Percentiles rank a stretch among this genome's conserved stretches.
These are phyloP conservation scores for Lineus longissimus DNA, from an alignment of 1,140 invertebrate species.

Conservation along the genomic window DNA sequence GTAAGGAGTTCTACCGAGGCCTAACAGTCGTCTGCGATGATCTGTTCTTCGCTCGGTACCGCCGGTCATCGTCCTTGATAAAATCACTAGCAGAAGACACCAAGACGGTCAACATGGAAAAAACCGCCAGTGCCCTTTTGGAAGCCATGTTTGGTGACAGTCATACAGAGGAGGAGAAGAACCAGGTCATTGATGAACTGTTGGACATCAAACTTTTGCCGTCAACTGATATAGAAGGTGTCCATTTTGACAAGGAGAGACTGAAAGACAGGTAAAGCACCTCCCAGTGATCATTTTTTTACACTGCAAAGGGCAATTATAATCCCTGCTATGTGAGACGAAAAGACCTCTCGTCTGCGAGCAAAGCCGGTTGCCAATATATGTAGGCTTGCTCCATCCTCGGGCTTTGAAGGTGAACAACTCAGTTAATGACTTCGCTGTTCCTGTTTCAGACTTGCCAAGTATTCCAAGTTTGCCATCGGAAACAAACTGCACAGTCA, in stretches of 20 bases:
- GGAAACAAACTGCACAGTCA: slow-evolving; percentile 38
- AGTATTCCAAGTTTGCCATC: slow-evolving; percentile 37
- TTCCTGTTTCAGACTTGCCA: slow-evolving; percentile 30
- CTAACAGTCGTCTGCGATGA: slow-evolving; percentile 48
- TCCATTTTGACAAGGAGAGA: slow-evolving; percentile 42
- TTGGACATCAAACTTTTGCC: slow-evolving; percentile 41
- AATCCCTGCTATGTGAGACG: neutral
- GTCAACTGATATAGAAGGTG: slow-evolving; percentile 36
- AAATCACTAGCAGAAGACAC: slow-evolving; percentile 18
- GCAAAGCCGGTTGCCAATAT: too few relatives aligned
- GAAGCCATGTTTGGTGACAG: slow-evolving; percentile 41
- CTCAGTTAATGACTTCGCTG: too few relatives aligned
- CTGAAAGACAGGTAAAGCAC: slow-evolving; percentile 37
- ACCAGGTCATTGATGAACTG: slow-evolving; percentile 41
- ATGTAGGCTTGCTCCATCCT: neutral
- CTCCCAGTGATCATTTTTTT: neutral
- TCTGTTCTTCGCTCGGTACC: slow-evolving; percentile 46
- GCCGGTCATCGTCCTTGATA: slow-evolving; percentile 19
- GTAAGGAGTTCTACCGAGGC: slow-evolving; percentile 43
- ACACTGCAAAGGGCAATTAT: neutral
- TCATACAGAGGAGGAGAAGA: slow-evolving; percentile 39
- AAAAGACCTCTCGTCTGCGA: neutral
- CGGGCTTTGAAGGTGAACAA: too few relatives aligned
- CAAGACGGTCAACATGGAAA: slow-evolving; percentile 17
- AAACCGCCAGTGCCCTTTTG: slow-evolving; percentile 31